A percentile compares a stretch with the other conserved stretches of the same genome.
Evolutionary conservation across 2,888 invertebrate genomes (phyloP).

Genomic region (Tetanocera ferruginea): DNA sequence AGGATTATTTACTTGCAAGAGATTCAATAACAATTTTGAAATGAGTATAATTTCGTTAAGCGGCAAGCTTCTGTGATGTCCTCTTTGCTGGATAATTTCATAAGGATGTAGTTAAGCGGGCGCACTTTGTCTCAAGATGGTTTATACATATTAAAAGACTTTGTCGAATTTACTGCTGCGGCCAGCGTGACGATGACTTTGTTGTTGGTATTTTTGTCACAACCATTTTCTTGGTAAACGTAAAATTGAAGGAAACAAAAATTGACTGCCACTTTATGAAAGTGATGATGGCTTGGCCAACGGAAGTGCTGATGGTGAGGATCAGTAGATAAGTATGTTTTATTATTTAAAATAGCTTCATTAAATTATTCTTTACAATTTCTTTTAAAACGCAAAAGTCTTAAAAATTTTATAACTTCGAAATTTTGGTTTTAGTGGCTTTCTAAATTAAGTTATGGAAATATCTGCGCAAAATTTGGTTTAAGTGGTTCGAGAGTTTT

Average conservation of each 20-base stretch:
- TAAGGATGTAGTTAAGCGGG: neutral
- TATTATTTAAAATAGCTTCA: too few species aligned
- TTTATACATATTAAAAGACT: neutral
- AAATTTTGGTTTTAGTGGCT: too few species aligned
- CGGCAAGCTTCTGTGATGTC: neutral
- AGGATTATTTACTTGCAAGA: conserved; percentile 65
- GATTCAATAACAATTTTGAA: conserved; percentile 65
- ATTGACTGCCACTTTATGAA: too few species aligned
- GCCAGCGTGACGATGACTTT: neutral
- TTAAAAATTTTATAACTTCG: too few species aligned
- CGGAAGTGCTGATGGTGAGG: too few species aligned
- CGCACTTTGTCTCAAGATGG: neutral
- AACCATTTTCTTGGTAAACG: neutral
- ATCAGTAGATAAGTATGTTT: too few species aligned
- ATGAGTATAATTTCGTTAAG: conserved; percentile 40
- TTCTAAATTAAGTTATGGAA: too few species aligned
- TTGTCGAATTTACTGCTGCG: neutral
- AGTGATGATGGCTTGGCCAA: too few species aligned
- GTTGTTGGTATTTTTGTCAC: neutral
- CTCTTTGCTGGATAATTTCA: conserved; percentile 16
- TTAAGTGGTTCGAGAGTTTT: too few species aligned
- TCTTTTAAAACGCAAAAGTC: too few species aligned
- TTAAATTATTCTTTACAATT: too few species aligned
- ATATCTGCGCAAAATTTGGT: too few species aligned
- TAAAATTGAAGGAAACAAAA: neutral